Conservation (phyloP, 2,113 vertebrate genomes). For the Malurus cyaneus region DNA sequence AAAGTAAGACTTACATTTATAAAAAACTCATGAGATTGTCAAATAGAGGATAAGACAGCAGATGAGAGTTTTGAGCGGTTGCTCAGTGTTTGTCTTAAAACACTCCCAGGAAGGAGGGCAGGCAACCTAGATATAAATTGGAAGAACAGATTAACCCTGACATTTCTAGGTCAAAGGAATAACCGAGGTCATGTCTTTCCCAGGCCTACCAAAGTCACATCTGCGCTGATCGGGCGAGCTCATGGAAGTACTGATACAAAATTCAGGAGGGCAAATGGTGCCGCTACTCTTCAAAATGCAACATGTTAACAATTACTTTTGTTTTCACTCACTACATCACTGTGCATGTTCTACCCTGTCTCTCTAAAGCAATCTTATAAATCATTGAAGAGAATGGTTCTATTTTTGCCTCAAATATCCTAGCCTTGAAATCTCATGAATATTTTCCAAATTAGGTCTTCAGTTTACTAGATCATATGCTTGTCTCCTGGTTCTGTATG, state of each 20-base stretch:
- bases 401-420: slow-evolving; percentile 72
- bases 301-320: slow-evolving; percentile 55
- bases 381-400: slow-evolving; percentile 77
- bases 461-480: slow-evolving; percentile 55
- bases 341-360: slow-evolving; percentile 70
- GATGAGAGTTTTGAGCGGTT: not conserved
- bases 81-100: slow-evolving; percentile 28
- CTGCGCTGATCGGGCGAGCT: slow-evolving; percentile 13
- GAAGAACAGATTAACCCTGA: slow-evolving; percentile 62
- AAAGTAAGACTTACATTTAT: slow-evolving; percentile 11
- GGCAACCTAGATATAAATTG: slow-evolving; percentile 45
- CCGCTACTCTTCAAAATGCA: slow-evolving; percentile 13
- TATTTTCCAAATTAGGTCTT: slow-evolving; percentile 71
- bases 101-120: slow-evolving; percentile 11
- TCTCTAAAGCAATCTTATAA: slow-evolving; percentile 77
- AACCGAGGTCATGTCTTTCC: slow-evolving; percentile 49
- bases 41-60: not conserved
- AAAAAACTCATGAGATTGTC: slow-evolving; percentile 4
- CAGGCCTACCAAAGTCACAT: slow-evolving; percentile 47
- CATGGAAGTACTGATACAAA: slow-evolving; percentile 50
- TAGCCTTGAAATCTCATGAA: slow-evolving; percentile 67
- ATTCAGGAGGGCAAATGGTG: slow-evolving; percentile 55
- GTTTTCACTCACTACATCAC: slow-evolving; percentile 66
- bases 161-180: slow-evolving; percentile 60
- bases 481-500: not conserved